A percentile compares a stretch with the other conserved stretches of the same genome.
These are phyloP conservation scores for Metallyticus violacea DNA, from an alignment of 2,888 invertebrate genomes.

Conservation along the genomic window DNA sequence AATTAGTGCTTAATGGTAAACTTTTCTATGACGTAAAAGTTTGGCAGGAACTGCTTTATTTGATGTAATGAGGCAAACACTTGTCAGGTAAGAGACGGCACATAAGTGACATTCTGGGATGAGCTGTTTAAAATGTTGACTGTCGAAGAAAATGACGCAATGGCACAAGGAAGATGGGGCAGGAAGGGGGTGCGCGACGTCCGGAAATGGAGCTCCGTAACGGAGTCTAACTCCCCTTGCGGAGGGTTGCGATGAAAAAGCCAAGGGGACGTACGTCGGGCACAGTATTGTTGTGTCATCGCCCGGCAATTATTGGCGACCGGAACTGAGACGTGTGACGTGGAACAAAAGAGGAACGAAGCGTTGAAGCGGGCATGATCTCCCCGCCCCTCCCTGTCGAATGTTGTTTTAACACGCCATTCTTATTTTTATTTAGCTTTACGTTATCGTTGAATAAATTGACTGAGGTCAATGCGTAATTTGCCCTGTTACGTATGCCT, in stretches of 20 bases:
- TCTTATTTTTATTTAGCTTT: neutral
- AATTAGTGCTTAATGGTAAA: too few species aligned
- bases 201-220: constrained; percentile 8
- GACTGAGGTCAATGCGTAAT: neutral
- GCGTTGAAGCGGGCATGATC: neutral
- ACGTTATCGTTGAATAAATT: neutral
- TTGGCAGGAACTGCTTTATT: too few species aligned
- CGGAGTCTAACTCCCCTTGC: too few species aligned
- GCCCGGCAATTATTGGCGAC: constrained; percentile 12
- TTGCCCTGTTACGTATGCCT: too few species aligned
- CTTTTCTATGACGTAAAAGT: too few species aligned
- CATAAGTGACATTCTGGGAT: too few species aligned
- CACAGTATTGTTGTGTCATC: constrained; percentile 14
- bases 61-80: too few species aligned
- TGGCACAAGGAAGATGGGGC: neutral
- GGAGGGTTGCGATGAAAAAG: neutral
- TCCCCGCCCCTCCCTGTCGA: neutral
- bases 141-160: neutral
- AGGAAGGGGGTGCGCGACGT: neutral
- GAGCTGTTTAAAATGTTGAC: neutral
- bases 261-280: neutral
- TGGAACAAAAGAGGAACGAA: neutral
- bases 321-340: constrained; percentile 4
- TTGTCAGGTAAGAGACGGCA: too few species aligned
- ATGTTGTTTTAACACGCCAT: neutral